These are phyloP conservation scores for Astur gentilis DNA, from an alignment of 2,113 vertebrate genomes.

Conservation along the genomic window DNA sequence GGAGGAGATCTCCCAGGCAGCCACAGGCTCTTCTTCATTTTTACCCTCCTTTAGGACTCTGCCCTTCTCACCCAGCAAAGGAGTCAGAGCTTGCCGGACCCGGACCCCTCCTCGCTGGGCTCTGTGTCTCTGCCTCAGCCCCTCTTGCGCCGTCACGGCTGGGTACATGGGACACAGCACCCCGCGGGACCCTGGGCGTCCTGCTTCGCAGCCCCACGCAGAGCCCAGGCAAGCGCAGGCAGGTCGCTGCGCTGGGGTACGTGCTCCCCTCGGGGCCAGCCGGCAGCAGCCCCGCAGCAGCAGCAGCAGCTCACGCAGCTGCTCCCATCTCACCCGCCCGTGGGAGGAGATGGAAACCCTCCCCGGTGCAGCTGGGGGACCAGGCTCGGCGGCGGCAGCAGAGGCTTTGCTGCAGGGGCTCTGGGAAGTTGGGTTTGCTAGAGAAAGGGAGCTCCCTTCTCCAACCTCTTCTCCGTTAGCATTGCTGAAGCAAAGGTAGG, in stretches of 20 bases:
- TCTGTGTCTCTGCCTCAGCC: not conserved
- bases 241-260: not conserved
- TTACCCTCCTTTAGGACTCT: not conserved
- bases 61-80: not conserved
- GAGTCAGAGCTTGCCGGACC: not conserved
- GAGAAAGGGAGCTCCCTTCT: not conserved
- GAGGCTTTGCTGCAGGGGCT: not conserved
- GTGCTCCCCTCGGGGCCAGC: not conserved
- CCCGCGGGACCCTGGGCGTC: rapidly evolving
- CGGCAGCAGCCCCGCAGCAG: not conserved
- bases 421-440: not conserved
- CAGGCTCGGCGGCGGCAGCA: not conserved
- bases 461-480: not conserved
- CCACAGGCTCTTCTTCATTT: not conserved
- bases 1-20: not conserved
- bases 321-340: not conserved
- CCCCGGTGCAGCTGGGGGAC: not conserved
- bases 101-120: rapidly evolving
- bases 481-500: not conserved
- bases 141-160: not conserved
- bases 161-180: not conserved
- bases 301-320: not conserved
- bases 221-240: rapidly evolving
- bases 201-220: rapidly evolving
- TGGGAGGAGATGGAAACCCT: not conserved